Percentiles rank a stretch among this genome's conserved stretches.
Conservation (phyloP, 1,140 invertebrate species). For the Drosophila nebulosa region DNA sequence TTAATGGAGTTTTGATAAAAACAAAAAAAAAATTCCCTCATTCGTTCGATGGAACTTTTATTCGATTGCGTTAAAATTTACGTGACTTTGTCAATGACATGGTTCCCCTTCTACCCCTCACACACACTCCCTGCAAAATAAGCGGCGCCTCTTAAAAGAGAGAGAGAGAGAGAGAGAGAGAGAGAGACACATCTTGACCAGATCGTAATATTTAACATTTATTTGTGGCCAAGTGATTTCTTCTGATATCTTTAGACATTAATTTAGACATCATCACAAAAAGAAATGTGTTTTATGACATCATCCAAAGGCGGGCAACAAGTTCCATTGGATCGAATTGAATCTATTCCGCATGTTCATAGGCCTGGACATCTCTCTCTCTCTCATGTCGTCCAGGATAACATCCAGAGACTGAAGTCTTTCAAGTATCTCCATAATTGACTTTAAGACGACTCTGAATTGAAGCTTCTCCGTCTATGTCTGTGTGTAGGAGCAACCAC, state of each 20-base stretch:
- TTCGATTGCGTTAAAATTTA: neutral
- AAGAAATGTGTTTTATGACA: too few species aligned
- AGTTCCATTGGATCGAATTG: too few species aligned
- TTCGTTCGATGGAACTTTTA: neutral
- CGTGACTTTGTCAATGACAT: slow-evolving; percentile 30
- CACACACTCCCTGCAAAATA: slow-evolving; percentile 21
- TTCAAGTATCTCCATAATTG: too few species aligned
- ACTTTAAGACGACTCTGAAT: too few species aligned
- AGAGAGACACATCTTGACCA: slow-evolving; percentile 1
- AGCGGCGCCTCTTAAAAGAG: slow-evolving; percentile 47
- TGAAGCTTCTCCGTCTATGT: neutral
- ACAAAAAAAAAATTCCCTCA: slow-evolving; percentile 45
- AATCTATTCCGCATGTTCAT: too few species aligned
- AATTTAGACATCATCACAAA: neutral
- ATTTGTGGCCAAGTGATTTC: slow-evolving; percentile 50
- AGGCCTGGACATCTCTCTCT: too few species aligned
- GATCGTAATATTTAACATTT: slow-evolving; percentile 3
- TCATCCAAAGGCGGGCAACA: too few species aligned
- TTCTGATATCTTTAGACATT: slow-evolving; percentile 1
- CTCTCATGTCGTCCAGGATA: too few species aligned
- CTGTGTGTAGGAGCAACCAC: neutral
- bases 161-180: too few species aligned
- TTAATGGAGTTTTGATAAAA: slow-evolving; percentile 75
- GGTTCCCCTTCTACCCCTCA: neutral
- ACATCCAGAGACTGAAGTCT: too few species aligned